Evolutionary conservation across 2,113 vertebrate genomes (phyloP).

Genomic region (Vireo altiloquus): DNA sequence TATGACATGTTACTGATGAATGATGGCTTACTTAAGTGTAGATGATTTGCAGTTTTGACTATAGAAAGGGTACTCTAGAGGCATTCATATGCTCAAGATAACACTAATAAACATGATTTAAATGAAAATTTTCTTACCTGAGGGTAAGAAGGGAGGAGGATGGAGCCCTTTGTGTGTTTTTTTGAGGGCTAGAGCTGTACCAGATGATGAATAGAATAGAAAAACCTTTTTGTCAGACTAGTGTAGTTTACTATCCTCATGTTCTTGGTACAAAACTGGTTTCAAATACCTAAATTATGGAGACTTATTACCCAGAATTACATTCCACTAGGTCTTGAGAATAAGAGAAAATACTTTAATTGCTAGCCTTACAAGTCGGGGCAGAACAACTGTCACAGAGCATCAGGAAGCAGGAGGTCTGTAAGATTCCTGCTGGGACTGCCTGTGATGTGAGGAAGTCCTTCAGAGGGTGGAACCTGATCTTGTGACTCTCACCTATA

Average conservation of each 20-base stretch:
- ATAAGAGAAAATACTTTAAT: not conserved
- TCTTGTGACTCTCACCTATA: not conserved
- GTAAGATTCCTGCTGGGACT: not conserved
- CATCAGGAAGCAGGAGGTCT: not conserved
- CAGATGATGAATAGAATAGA: not conserved
- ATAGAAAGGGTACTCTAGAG: not conserved
- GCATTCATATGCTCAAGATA: not conserved
- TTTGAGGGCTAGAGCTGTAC: not conserved
- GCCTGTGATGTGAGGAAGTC: not conserved
- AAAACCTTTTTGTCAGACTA: not conserved
- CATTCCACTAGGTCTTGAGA: not conserved
- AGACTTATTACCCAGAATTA: not conserved
- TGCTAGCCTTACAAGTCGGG: not conserved
- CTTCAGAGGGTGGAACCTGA: not conserved
- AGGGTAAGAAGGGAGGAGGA: not conserved
- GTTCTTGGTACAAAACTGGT: not conserved
- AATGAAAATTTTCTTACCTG: not conserved
- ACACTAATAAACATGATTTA: not conserved
- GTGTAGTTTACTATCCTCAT: not conserved
- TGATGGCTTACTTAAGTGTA: slow-evolving; percentile 44
- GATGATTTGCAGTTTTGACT: slow-evolving; percentile 13
- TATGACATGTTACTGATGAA: not conserved
- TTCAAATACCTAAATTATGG: not conserved
- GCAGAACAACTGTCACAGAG: not conserved
- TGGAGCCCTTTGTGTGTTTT: not conserved